Base-by-base conservation (phyloP, 2,113 vertebrate species). In the Casuarius casuarius region DNA sequence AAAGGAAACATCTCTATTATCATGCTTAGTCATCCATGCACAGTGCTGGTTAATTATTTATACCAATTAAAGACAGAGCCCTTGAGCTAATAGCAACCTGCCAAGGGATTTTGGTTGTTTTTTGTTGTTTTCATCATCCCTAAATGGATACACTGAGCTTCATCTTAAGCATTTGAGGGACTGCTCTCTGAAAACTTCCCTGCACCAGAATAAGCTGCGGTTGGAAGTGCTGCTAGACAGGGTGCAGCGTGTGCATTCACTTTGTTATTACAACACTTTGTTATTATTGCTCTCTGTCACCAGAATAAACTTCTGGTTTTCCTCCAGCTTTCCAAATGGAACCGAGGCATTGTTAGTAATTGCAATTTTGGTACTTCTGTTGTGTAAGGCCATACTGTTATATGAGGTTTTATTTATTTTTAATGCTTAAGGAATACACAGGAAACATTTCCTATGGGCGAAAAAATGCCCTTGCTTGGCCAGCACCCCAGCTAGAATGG, bases 21-120 rank as follows among this genome's bases (percentile, higher is more conserved):
- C 46, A 29, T 77, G 68, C 29, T 72, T 81, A 92, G 51, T 63
- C 3, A 0, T 67, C 49, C 46, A 26, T 80, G 10, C 14, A 31
- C 1, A 8, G 8, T 40, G 25, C 21, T 87, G 12, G 23, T 92
- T 94, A 92, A 86, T 93, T 90, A 75, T 95, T 94, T 80, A 90
- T 33, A 52, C 5, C 46, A 88, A 56, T 28, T 86, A 93, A 81
- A 77, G 17, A 17, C 35, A 80, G 23, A 85, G 2, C 29, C 12
- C 42, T 90, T 80, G 85, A 92, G 42, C 67, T 86, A 90, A 44
- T 7, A 86, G 8, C 10, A 93, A 75, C 14, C 8, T 90, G 65
- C 23, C 79, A 83, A 72, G 52, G 8, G 16, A 86, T 38, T 70
- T 79, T 61, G 35, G 7, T 48, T 79, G 28, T 38, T 33, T 1